Conservation (phyloP, 2,797 vertebrate genomes). For the Semotilus atromaculatus region DNA sequence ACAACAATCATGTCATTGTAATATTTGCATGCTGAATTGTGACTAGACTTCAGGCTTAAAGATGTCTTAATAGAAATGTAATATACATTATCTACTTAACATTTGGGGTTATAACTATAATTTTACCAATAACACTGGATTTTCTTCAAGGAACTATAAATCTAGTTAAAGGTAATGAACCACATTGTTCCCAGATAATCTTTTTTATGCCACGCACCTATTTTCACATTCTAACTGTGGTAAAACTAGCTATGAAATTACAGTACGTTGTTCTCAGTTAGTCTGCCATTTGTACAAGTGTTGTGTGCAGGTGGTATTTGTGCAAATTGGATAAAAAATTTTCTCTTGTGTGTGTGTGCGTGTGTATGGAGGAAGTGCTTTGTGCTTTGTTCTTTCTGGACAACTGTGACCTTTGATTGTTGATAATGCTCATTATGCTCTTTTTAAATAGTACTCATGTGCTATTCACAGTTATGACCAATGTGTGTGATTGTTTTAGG, state of each 20-base stretch:
- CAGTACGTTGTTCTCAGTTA: background rate
- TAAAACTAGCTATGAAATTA: background rate
- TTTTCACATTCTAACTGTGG: background rate
- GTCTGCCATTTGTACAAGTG: background rate
- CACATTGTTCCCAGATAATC: background rate
- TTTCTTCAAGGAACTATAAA: background rate
- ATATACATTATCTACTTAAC: background rate
- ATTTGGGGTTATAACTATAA: background rate
- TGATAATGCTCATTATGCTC: slow-evolving; percentile 14
- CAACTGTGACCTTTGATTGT: background rate
- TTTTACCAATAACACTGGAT: background rate
- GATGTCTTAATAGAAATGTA: background rate
- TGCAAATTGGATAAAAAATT: slow-evolving; percentile 2
- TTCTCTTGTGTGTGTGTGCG: background rate
- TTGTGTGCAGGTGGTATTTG: slow-evolving; percentile 21
- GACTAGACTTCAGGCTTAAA: background rate
- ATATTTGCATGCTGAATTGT: slow-evolving; percentile 29
- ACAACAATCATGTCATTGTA: background rate
- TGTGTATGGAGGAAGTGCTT: slow-evolving; percentile 5
- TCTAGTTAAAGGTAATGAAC: background rate
- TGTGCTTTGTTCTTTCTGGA: slow-evolving; percentile 29
- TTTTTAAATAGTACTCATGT: slow-evolving; percentile 27
- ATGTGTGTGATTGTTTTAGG: background rate
- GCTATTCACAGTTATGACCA: background rate
- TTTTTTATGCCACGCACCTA: background rate